phyloP scores from a whole-genome alignment of 2,888 invertebrate species.

The Taenaris catops region DNA sequence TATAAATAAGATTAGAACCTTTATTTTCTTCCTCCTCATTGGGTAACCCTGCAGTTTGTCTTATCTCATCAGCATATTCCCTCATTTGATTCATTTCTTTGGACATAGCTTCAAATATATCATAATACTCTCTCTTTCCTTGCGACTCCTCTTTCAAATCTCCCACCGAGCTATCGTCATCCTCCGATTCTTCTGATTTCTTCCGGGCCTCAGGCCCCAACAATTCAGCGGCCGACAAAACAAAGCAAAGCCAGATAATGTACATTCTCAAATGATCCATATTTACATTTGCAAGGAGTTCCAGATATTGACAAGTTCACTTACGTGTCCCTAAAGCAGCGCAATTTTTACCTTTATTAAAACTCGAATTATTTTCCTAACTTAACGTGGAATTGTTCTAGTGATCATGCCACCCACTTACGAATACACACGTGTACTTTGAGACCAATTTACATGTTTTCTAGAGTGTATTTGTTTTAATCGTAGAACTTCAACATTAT shows the following conservation, averaged over 20 bases:
- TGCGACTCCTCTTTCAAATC: slow-evolving; percentile 31
- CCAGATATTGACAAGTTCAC: slow-evolving; percentile 40
- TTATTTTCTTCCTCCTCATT: slow-evolving; percentile 39
- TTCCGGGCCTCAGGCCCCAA: slow-evolving; percentile 52
- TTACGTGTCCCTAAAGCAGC: slow-evolving; percentile 56
- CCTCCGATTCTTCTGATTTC: slow-evolving; percentile 37
- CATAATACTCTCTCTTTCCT: slow-evolving; percentile 43
- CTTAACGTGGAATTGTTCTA: background rate
- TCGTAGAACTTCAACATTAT: no score
- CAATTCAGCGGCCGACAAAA: slow-evolving; percentile 47
- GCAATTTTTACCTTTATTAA: slow-evolving; percentile 13
- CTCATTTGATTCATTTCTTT: slow-evolving; percentile 49
- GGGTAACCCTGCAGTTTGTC: slow-evolving; percentile 36
- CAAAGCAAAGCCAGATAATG: slow-evolving; percentile 45
- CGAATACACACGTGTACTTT: slow-evolving; percentile 32
- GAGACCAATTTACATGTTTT: slow-evolving; percentile 24
- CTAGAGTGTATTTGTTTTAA: no score
- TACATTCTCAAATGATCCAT: slow-evolving; percentile 48
- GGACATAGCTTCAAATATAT: slow-evolving; percentile 48
- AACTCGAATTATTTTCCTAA: slow-evolving; percentile 5
- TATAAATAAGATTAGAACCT: no score
- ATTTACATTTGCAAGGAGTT: slow-evolving; percentile 31
- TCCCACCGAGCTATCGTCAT: slow-evolving; percentile 37
- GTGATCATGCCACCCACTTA: slow-evolving; percentile 24
- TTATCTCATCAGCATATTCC: slow-evolving; percentile 55